Percentiles rank a stretch among this genome's conserved stretches.
phyloP scores from a whole-genome alignment of 2,113 vertebrate genomes.

The Scartelaos histophorus region DNA sequence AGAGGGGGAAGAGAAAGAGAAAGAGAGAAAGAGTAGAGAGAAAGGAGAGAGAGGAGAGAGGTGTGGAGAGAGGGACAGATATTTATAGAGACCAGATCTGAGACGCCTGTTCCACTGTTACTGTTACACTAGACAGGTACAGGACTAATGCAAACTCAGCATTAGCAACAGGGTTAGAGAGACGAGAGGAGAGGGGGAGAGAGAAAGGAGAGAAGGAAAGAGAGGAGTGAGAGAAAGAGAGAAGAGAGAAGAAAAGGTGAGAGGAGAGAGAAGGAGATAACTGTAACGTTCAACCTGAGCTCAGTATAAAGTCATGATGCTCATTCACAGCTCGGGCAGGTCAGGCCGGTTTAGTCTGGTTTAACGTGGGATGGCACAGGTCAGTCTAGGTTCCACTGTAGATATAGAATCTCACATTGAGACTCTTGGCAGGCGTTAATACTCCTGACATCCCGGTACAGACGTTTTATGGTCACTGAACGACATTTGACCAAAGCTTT shows the following conservation, averaged over 20 bases:
- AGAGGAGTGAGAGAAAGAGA: not conserved
- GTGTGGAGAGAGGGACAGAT: not conserved
- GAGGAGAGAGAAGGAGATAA: not conserved
- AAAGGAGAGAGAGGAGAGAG: not conserved
- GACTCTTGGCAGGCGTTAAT: too few relatives aligned
- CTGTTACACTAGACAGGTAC: not conserved
- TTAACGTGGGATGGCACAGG: too few relatives aligned
- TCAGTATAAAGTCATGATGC: too few relatives aligned
- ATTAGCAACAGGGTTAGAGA: not conserved
- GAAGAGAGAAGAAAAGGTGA: not conserved
- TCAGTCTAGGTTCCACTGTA: too few relatives aligned
- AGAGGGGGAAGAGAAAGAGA: too few relatives aligned
- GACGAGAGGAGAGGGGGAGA: not conserved
- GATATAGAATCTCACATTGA: too few relatives aligned
- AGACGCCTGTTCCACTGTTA: not conserved
- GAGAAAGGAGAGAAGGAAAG: not conserved
- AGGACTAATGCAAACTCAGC: not conserved
- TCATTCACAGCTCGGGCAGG: too few relatives aligned
- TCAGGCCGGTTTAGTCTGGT: too few relatives aligned
- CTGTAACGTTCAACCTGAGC: too few relatives aligned
- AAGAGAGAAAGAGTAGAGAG: not conserved
- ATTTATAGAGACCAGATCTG: not conserved
- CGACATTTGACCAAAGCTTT: too few relatives aligned
- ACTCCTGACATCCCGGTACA: too few relatives aligned
- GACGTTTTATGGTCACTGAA: too few relatives aligned